Base-by-base conservation (phyloP, 1,140 invertebrate genomes). In the Zaprionus ornatus region DNA sequence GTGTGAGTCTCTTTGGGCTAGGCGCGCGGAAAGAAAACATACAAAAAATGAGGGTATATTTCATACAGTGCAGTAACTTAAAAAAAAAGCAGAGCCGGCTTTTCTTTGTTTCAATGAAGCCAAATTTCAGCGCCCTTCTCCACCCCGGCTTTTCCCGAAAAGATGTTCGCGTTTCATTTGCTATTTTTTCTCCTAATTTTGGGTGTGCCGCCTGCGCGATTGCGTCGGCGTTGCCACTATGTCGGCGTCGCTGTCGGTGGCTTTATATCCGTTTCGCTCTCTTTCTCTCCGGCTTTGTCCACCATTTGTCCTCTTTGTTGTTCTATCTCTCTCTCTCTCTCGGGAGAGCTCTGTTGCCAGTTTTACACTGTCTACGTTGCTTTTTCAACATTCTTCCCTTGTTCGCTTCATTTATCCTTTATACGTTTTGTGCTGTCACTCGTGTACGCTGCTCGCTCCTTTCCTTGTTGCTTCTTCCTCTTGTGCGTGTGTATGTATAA, bases 201-300 rank as follows among this genome's bases (percentile, higher is more conserved):
- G 84, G 84, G 84, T 87, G 84, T 87, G 84, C 84, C 84, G 84
- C 84, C 78, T 87, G 82, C 68, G 75, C 68, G 75, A 69, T 73
- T 90, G 80, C 85, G 84, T 88, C 71, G 84, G 84, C 84, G 84
- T 88, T 88, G 84, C 84, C 84, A 88, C 84, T 80, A 75, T 25
- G 77, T 88, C 80, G 55, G 66, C 76, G 80, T 62, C 77, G 80
- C 73, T 84, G 82, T 82, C 82, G 81, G 80, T 86, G 82, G 83
- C 83, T 86, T 84, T 86, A 80, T 86, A 82, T 86, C 83, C 79
- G 82, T 85, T 86, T 81, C 32, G 60, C 80, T 83, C 81, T 78
- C 71, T 82, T 55, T 45, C 71, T 77, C 55, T 69, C 63, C 52
- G 35, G 50, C 48, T 25, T 12, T 32, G 21, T 70, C 4, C 37